phyloP scores from a whole-genome alignment of 2,888 invertebrate genomes.

The Notocelia uddmanniana region DNA sequence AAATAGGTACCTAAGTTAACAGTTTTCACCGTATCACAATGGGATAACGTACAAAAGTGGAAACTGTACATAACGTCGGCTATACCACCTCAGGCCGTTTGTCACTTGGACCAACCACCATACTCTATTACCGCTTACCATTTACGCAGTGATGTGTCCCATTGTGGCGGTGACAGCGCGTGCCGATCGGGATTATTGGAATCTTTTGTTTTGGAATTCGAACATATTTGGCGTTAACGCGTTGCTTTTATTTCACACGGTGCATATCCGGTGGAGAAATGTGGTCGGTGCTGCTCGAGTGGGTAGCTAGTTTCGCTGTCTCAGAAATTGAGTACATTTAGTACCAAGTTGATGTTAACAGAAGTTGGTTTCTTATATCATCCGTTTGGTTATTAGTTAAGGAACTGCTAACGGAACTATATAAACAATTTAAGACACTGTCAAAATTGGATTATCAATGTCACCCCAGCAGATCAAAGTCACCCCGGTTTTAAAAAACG shows the following conservation, averaged over 20 bases:
- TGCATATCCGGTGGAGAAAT: constrained; percentile 17
- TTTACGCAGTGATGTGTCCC: constrained; percentile 55
- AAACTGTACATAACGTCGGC: too few species aligned
- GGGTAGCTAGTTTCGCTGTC: neutral
- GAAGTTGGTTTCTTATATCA: too few species aligned
- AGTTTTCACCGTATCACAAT: too few species aligned
- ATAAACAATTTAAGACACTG: too few species aligned
- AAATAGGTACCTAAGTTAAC: too few species aligned
- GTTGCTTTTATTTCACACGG: constrained; percentile 40
- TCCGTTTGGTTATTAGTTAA: too few species aligned
- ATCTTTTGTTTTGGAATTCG: constrained; percentile 39
- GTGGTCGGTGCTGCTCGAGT: neutral
- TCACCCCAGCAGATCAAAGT: too few species aligned
- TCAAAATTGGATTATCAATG: too few species aligned
- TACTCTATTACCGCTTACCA: constrained; percentile 54
- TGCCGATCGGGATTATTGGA: constrained; percentile 37
- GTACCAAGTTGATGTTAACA: neutral
- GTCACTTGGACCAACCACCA: constrained; percentile 48
- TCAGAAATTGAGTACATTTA: neutral
- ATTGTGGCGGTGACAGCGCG: constrained; percentile 50
- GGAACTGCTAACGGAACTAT: too few species aligned
- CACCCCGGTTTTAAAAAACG: too few species aligned
- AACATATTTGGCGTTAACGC: constrained; percentile 35
- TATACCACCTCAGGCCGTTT: neutral
- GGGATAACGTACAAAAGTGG: too few species aligned